A percentile compares a stretch with the other conserved stretches of the same genome.
phyloP scores from a whole-genome alignment of 2,797 vertebrate genomes.

The Platalea minor region DNA sequence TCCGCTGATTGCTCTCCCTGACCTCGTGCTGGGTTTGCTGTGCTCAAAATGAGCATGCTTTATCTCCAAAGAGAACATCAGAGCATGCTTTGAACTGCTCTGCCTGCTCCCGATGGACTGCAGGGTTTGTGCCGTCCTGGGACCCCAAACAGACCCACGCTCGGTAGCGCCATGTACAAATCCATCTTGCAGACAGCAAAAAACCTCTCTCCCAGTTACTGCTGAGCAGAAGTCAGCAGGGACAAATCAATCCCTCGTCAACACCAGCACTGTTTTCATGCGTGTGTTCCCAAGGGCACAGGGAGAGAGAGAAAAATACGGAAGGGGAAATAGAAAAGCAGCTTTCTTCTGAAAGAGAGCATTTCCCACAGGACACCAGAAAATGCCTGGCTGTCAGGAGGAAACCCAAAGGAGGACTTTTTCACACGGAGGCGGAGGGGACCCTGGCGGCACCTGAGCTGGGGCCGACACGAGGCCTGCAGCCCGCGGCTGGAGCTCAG shows the following conservation, averaged over 20 bases:
- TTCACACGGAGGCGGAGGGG: background rate
- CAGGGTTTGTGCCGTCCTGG: background rate
- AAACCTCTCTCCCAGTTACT: background rate
- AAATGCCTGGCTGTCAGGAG: background rate
- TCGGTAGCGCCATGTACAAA: fast-evolving
- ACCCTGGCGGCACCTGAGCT: background rate
- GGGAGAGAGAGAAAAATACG: background rate
- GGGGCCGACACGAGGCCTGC: background rate
- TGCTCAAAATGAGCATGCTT: background rate
- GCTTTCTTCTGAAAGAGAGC: background rate
- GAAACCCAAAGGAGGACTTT: background rate
- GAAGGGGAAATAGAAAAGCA: background rate
- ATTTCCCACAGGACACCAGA: background rate
- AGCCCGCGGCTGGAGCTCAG: background rate
- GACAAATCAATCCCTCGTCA: background rate
- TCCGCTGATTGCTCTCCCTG: background rate
- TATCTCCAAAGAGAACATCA: background rate
- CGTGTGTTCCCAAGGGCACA: background rate
- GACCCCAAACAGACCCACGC: background rate
- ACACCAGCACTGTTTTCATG: fast-evolving
- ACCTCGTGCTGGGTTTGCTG: background rate
- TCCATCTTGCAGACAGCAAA: background rate
- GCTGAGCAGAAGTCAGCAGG: background rate
- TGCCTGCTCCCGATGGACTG: background rate
- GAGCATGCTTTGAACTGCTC: background rate